Base-by-base conservation (phyloP, 2,888 invertebrate species). In the Altica lythri region DNA sequence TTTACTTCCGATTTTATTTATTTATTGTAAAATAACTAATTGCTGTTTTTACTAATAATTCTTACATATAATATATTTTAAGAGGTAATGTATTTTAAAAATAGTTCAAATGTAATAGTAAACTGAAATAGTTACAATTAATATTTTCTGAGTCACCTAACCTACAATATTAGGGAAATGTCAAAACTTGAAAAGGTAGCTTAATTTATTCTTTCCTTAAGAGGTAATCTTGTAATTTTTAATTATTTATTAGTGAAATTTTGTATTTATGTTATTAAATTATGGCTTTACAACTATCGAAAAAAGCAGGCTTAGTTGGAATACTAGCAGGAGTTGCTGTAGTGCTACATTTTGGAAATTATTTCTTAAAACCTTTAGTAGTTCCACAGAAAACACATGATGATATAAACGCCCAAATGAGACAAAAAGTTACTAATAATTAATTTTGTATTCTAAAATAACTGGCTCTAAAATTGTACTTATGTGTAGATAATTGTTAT, bases 321-420 rank as follows among this genome's bases (percentile, higher is more conserved):
- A 22, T 59, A 10, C 45, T 66, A 29, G 25, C 57, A 8, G 61
- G 62, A 12, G 40, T 58, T n/a, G 62, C 63, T n/a, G 18, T 64
- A 6, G 40, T 60, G 16, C 46, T 60, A 13, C 68, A 68, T 57
- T 55, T 60, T 40, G 61, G 65, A 16, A 56, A 61, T 52, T 54
- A 61, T 51, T 51, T 65, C 19, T 49, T 63, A 27, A 67, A 65
- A 56, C 65, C 68, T 1, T 35, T 53, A 12, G 45, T 65, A 14
- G 38, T 44, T 10, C 45, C 60, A 2, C 50, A 65, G 14, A 60
- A 55, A 25, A 56, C 55, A 22, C 25, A 46, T 13, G 43, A 55
- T 3, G 60, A 61, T 49, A 22, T 55, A 17, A 61, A 57, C 22
- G 48, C 49, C 16, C 44, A 59, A 46, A 51, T 57, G 40, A 61